Percentiles rank a stretch among this genome's conserved stretches.
Evolutionary conservation across 1,140 invertebrate species (phyloP).

Genomic region (Temnothorax nylanderi): DNA sequence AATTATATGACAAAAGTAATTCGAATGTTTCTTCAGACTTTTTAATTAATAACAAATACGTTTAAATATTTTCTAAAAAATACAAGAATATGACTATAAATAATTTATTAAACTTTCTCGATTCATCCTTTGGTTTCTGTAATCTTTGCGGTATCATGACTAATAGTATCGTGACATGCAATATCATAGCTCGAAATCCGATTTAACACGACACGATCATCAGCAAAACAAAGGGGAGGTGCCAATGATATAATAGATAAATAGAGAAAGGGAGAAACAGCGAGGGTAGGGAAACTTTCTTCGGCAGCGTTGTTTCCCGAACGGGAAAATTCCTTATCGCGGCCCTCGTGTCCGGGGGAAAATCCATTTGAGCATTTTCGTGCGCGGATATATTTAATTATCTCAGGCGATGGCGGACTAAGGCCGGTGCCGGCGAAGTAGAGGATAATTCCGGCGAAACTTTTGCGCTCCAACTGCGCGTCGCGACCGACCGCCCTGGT

Average conservation of each 20-base stretch:
- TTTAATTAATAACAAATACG: neutral
- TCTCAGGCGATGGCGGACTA: constrained; percentile 64
- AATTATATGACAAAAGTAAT: neutral
- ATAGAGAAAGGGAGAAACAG: neutral
- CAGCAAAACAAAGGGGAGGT: neutral
- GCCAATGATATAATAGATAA: constrained; percentile 39
- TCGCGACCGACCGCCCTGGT: constrained; percentile 66
- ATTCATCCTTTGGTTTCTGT: neutral
- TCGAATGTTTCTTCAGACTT: neutral
- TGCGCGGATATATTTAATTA: constrained; percentile 82
- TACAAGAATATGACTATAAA: neutral
- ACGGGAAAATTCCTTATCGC: constrained; percentile 76
- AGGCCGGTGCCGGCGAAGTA: constrained; percentile 48
- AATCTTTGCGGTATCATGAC: constrained; percentile 12
- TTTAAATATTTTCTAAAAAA: neutral
- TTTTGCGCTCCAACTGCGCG: constrained; percentile 77
- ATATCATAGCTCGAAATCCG: neutral
- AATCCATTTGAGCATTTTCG: constrained; percentile 80
- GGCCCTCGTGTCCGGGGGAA: constrained; percentile 57
- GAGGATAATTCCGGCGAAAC: constrained; percentile 76
- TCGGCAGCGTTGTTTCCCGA: constrained; percentile 29
- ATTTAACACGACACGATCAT: constrained; percentile 36
- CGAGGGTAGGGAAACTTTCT: constrained; percentile 19
- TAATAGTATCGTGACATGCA: too few relatives aligned
- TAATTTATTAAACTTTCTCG: neutral